A percentile compares a stretch with the other conserved stretches of the same genome.
phyloP scores from a whole-genome alignment of 2,888 invertebrate species.

The Xanthorhoe spadicearia region DNA sequence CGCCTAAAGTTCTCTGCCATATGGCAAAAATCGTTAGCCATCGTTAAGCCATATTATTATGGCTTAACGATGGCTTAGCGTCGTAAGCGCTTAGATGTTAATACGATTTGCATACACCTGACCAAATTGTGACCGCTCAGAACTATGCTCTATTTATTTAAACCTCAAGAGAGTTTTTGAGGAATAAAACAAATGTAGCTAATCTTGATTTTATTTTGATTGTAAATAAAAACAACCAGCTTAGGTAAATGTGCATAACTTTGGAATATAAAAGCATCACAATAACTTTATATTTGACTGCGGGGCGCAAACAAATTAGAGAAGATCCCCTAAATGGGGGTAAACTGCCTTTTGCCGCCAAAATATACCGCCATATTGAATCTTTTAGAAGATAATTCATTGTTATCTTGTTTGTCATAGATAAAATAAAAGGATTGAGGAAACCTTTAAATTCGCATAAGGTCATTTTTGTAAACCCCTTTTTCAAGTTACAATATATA shows the following conservation, averaged over 20 bases:
- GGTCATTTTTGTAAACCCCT: too few relatives aligned
- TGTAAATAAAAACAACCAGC: neutral
- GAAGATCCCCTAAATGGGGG: slow-evolving; percentile 47
- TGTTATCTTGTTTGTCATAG: slow-evolving; percentile 63
- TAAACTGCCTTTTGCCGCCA: slow-evolving; percentile 38
- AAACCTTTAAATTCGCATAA: too few relatives aligned
- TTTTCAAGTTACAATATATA: too few relatives aligned
- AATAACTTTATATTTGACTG: slow-evolving; percentile 40
- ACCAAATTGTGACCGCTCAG: too few relatives aligned
- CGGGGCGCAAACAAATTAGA: slow-evolving; percentile 56
- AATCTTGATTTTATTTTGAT: neutral
- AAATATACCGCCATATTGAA: slow-evolving; percentile 52
- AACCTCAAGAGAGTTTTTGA: too few relatives aligned
- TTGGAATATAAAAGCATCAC: slow-evolving; percentile 32
- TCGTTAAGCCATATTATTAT: too few relatives aligned
- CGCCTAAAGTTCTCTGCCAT: too few relatives aligned
- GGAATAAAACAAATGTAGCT: neutral
- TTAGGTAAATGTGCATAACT: slow-evolving; percentile 19
- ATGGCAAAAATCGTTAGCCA: too few relatives aligned
- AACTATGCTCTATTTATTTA: too few relatives aligned
- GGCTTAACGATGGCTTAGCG: too few relatives aligned
- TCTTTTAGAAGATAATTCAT: slow-evolving; percentile 52
- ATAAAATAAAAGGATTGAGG: slow-evolving; percentile 11
- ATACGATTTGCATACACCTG: too few relatives aligned
- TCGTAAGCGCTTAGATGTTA: too few relatives aligned